Evolutionary conservation across 2,113 vertebrate genomes (phyloP).

Genomic region (Eleginops maclovinus): DNA sequence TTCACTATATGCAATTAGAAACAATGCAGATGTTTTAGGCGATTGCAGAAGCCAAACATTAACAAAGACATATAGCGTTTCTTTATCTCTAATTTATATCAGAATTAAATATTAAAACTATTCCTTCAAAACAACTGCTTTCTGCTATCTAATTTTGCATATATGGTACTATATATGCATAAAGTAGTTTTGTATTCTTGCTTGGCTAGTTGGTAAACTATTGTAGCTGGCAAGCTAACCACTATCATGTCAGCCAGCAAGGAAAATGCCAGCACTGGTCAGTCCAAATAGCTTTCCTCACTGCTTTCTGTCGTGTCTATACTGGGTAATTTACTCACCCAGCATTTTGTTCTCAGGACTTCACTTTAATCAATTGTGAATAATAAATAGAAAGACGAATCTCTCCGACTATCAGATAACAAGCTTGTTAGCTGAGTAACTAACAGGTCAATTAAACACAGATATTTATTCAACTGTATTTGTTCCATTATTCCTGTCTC

Average conservation of each 20-base stretch:
- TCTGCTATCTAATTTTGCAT: neutral
- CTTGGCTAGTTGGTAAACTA: neutral
- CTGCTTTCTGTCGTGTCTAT: too few species aligned
- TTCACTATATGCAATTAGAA: neutral
- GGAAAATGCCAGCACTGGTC: too few species aligned
- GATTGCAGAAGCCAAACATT: neutral
- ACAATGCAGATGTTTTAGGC: neutral
- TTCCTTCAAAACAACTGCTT: neutral
- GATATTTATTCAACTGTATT: neutral
- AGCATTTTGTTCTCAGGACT: too few species aligned
- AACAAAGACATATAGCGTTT: neutral
- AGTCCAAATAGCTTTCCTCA: too few species aligned
- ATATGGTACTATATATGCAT: too few species aligned
- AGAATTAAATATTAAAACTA: neutral
- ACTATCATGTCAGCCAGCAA: too few species aligned
- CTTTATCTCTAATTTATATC: neutral
- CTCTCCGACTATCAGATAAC: neutral
- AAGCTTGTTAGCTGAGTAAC: neutral
- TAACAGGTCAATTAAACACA: neutral
- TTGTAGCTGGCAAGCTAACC: too few species aligned
- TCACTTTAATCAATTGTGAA: neutral
- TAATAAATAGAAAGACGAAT: neutral
- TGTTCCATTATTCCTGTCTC: neutral
- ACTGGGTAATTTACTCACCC: too few species aligned
- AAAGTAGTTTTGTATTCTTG: too few species aligned